Evolutionary conservation across 2,888 invertebrate species (phyloP).

Genomic region (Chouioia cunea): DNA sequence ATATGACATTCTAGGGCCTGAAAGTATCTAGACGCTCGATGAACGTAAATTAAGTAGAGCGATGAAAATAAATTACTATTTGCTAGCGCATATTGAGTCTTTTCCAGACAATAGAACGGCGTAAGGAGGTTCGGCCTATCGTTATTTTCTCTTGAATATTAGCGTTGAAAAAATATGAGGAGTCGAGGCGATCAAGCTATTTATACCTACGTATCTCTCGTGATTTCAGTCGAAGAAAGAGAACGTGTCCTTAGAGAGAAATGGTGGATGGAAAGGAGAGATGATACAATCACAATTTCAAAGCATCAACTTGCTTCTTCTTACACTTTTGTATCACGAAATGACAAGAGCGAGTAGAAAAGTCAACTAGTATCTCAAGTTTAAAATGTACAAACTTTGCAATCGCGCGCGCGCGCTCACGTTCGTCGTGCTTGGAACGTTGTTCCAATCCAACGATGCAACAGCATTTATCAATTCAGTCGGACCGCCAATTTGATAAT

Average conservation of each 20-base stretch:
- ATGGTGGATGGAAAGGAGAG: slow-evolving; percentile 17
- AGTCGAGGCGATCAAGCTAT: slow-evolving; percentile 16
- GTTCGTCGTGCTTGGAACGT: too few species aligned
- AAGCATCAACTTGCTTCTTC: slow-evolving; percentile 39
- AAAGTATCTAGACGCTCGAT: slow-evolving; percentile 49
- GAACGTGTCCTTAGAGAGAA: slow-evolving; percentile 27
- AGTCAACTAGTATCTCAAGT: too few species aligned
- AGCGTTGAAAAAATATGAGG: slow-evolving; percentile 42
- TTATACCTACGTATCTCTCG: slow-evolving; percentile 2
- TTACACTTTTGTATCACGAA: neutral
- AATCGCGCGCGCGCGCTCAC: too few species aligned
- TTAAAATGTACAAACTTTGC: too few species aligned
- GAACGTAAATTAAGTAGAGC: slow-evolving; percentile 53
- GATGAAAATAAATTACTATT: slow-evolving; percentile 66
- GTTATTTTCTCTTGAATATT: slow-evolving; percentile 25
- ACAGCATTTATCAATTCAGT: too few species aligned
- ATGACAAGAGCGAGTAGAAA: too few species aligned
- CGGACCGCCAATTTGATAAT: too few species aligned
- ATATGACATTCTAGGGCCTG: slow-evolving; percentile 62
- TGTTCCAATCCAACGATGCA: too few species aligned
- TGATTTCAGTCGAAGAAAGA: slow-evolving; percentile 7
- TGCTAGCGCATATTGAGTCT: slow-evolving; percentile 61
- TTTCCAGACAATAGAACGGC: slow-evolving; percentile 62
- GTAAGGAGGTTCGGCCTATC: slow-evolving; percentile 47
- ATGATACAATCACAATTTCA: slow-evolving; percentile 43